Conservation (phyloP, 2,113 vertebrate species). For the Anas platyrhynchos region DNA sequence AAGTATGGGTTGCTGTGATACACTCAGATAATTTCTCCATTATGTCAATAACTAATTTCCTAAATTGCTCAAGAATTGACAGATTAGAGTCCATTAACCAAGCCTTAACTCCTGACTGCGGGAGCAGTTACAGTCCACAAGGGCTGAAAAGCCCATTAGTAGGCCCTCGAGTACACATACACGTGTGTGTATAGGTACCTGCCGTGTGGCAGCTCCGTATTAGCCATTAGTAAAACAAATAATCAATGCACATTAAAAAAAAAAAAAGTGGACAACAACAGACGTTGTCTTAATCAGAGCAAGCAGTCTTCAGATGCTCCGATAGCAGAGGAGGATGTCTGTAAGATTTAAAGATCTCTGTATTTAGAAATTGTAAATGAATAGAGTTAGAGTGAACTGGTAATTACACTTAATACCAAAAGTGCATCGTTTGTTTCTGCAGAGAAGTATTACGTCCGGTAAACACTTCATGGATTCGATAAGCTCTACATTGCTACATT, state of each 20-base stretch:
- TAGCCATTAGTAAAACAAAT: background rate
- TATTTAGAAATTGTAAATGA: background rate
- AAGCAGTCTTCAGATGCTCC: background rate
- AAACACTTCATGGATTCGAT: background rate
- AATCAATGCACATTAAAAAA: background rate
- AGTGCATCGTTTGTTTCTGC: background rate
- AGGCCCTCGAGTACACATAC: background rate
- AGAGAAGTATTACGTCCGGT: background rate
- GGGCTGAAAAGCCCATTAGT: background rate
- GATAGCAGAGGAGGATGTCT: background rate
- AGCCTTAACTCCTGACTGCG: background rate
- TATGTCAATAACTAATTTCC: constrained; percentile 52
- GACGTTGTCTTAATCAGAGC: background rate
- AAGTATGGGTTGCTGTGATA: background rate
- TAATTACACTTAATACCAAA: background rate
- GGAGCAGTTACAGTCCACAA: background rate
- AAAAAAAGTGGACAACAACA: background rate
- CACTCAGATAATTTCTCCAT: constrained; percentile 33
- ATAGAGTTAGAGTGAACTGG: background rate
- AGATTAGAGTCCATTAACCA: constrained; percentile 17
- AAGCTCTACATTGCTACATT: background rate
- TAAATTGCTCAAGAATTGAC: constrained; percentile 33
- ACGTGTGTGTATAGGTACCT: fast-evolving
- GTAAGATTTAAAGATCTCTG: background rate
- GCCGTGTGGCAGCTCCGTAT: background rate